Evolutionary conservation across 2,888 invertebrate species (phyloP).

Genomic region (Drosophila ochracea): DNA sequence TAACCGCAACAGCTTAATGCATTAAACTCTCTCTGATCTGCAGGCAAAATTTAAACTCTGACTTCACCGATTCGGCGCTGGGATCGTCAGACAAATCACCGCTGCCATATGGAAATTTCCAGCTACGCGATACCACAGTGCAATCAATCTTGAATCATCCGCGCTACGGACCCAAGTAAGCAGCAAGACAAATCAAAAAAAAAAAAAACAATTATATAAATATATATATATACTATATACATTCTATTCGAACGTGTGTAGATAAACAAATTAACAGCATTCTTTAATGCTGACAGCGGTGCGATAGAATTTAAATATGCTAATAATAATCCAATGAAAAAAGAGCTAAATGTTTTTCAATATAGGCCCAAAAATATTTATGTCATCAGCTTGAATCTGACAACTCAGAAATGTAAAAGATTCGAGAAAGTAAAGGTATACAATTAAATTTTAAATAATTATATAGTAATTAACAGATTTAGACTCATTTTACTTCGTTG

Average conservation of each 20-base stretch:
- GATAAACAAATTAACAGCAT: conserved; percentile 40
- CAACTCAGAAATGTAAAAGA: not conserved
- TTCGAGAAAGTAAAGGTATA: not conserved
- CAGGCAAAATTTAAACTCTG: conserved; percentile 97
- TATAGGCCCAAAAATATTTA: not conserved
- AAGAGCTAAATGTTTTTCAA: not conserved
- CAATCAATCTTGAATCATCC: conserved; percentile 94
- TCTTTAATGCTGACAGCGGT: conserved; percentile 27
- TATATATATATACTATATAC: not conserved
- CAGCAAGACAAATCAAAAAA: conserved; percentile 51
- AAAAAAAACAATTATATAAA: not conserved
- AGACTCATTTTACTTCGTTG: not conserved
- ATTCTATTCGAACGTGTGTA: not conserved
- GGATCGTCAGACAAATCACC: conserved; percentile 97
- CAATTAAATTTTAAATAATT: not conserved
- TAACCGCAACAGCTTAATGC: conserved; percentile 63
- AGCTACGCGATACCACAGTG: conserved; percentile 95
- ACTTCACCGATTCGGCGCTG: conserved; percentile 96
- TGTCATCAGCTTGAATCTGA: not conserved
- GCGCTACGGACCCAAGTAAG: conserved; percentile 95
- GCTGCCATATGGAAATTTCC: conserved; percentile 97
- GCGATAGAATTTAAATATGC: not conserved
- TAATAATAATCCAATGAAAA: not conserved
- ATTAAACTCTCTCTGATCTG: conserved; percentile 17
- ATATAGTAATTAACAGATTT: not conserved